phyloP scores from a whole-genome alignment of 2,797 vertebrate genomes.

The Sebastes nivosus region DNA sequence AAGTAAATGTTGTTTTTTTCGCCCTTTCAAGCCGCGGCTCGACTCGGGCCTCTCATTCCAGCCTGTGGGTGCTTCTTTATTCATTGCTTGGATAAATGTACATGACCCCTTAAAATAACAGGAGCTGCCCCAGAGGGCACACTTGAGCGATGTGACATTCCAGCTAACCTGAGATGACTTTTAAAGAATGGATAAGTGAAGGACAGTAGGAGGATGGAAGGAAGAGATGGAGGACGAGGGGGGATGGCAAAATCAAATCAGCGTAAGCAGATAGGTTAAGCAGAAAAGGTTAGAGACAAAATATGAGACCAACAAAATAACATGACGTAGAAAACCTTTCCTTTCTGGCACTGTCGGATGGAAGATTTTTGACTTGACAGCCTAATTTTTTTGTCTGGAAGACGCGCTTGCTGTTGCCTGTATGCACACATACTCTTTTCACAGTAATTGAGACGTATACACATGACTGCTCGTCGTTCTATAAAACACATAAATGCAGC shows the following conservation, averaged over 20 bases:
- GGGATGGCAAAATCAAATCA: slow-evolving; percentile 70
- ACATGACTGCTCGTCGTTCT: slow-evolving; percentile 41
- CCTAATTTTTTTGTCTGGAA: background rate
- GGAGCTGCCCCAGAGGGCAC: slow-evolving; percentile 66
- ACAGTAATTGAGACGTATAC: slow-evolving; percentile 27
- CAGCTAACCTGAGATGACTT: slow-evolving; percentile 73
- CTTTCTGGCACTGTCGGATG: background rate
- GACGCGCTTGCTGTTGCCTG: background rate
- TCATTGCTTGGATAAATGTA: slow-evolving; percentile 76
- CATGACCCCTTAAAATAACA: slow-evolving; percentile 77
- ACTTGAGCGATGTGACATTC: slow-evolving; percentile 78
- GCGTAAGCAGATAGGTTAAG: slow-evolving; percentile 65
- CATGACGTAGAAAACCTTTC: slow-evolving; percentile 18
- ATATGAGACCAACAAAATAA: slow-evolving; percentile 23
- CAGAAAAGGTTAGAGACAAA: slow-evolving; percentile 72
- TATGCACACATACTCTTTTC: background rate
- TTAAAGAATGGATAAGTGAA: slow-evolving; percentile 71
- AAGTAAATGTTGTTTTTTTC: slow-evolving; percentile 61
- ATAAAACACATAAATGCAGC: slow-evolving; percentile 28
- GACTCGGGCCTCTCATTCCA: slow-evolving; percentile 17
- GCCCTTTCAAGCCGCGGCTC: slow-evolving; percentile 27
- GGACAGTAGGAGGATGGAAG: slow-evolving; percentile 47
- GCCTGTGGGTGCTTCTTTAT: slow-evolving; percentile 64
- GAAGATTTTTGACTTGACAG: background rate
- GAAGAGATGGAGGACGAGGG: slow-evolving; percentile 25